Evolutionary conservation across 2,113 vertebrate species (phyloP).

Genomic region (Pteruthius melanotis): DNA sequence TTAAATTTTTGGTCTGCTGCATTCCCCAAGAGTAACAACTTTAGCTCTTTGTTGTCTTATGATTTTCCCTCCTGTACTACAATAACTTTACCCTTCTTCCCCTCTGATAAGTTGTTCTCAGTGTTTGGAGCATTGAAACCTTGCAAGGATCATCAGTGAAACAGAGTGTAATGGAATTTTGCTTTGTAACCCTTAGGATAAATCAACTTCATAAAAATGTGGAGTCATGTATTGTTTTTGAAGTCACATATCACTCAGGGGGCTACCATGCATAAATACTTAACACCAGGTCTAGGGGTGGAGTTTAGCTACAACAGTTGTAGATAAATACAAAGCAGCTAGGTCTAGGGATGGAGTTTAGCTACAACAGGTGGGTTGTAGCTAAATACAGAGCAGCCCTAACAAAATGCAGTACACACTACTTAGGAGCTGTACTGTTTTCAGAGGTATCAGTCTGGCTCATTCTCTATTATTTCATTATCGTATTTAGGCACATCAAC

Average conservation of each 20-base stretch:
- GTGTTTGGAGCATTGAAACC: background rate
- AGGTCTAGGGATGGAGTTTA: background rate
- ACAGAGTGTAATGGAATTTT: background rate
- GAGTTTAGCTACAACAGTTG: background rate
- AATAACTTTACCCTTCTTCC: background rate
- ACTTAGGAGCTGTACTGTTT: background rate
- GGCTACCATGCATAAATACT: background rate
- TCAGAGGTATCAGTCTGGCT: background rate
- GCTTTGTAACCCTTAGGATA: background rate
- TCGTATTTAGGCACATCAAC: background rate
- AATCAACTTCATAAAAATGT: background rate
- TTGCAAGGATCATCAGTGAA: background rate
- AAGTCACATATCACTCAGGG: background rate
- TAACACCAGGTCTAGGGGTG: background rate
- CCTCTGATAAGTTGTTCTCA: background rate
- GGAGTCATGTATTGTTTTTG: background rate
- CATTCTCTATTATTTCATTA: background rate
- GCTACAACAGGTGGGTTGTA: fast-evolving
- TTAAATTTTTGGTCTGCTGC: background rate
- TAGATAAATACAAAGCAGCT: background rate
- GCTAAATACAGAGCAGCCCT: background rate
- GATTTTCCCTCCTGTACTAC: background rate
- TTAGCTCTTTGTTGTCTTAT: background rate
- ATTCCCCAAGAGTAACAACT: background rate
- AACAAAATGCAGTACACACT: background rate